Evolutionary conservation across 2,797 vertebrate species (phyloP).

Genomic region (Chrosomus eos): DNA sequence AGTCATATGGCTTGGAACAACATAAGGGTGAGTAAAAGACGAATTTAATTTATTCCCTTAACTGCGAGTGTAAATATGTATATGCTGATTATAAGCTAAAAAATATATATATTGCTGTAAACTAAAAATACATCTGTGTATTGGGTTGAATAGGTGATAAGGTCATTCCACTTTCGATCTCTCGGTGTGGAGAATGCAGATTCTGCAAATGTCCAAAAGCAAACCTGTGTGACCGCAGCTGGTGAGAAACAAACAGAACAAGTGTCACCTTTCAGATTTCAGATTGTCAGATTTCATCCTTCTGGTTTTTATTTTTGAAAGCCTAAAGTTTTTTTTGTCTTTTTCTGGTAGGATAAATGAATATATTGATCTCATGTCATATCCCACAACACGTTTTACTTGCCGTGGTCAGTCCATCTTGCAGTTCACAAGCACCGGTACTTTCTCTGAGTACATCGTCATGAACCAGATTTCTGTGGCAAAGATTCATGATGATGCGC

Average conservation of each 20-base stretch:
- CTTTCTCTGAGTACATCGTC: conserved; percentile 93
- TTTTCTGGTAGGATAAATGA: conserved; percentile 62
- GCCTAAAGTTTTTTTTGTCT: neutral
- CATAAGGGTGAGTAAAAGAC: too few species aligned
- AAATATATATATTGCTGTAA: neutral
- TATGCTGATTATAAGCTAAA: too few species aligned
- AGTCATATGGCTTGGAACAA: too few species aligned
- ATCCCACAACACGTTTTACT: conserved; percentile 82
- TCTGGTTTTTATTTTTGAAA: neutral
- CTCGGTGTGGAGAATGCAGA: conserved; percentile 89
- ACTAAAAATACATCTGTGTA: conserved; percentile 4
- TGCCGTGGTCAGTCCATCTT: conserved; percentile 88
- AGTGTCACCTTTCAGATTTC: too few species aligned
- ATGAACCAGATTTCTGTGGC: conserved; percentile 86
- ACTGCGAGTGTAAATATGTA: too few species aligned
- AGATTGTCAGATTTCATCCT: neutral
- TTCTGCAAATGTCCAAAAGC: conserved; percentile 92
- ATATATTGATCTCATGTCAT: conserved; percentile 76
- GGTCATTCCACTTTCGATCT: conserved; percentile 88
- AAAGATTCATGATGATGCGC: conserved; percentile 87
- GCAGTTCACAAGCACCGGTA: conserved; percentile 92
- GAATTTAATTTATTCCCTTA: too few species aligned
- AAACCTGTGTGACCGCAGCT: conserved; percentile 88
- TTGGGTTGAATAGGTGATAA: conserved; percentile 79
- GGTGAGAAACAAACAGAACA: conserved; percentile 74